These are phyloP conservation scores for Pachycephus smyrnensis DNA, from an alignment of 2,888 invertebrate species.

Conservation along the genomic window DNA sequence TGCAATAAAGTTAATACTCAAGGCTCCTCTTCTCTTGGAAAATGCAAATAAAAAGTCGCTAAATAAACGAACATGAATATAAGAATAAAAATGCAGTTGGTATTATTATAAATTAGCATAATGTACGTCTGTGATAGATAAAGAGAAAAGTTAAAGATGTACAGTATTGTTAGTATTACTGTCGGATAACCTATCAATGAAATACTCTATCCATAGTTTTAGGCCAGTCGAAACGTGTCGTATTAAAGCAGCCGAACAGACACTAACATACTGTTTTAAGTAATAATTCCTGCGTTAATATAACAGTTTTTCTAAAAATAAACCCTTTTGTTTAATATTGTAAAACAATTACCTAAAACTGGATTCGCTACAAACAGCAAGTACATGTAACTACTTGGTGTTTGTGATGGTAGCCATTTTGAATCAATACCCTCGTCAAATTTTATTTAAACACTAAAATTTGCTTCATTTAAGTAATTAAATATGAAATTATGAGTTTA, in stretches of 20 bases:
- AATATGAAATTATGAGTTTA: background rate
- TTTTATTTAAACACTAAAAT: background rate
- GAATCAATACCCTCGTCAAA: slow-evolving; percentile 27
- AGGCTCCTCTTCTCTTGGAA: background rate
- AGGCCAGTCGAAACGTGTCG: slow-evolving; percentile 46
- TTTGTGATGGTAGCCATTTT: slow-evolving; percentile 35
- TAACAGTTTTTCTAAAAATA: background rate
- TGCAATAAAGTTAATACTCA: background rate
- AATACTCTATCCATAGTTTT: slow-evolving; percentile 43
- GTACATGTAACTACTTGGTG: background rate
- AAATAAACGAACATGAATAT: background rate
- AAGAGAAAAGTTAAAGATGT: background rate
- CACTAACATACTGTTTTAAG: slow-evolving; percentile 4
- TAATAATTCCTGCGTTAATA: background rate
- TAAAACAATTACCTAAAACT: background rate
- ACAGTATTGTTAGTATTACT: background rate
- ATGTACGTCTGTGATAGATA: background rate
- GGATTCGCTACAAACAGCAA: background rate
- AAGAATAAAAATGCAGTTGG: background rate
- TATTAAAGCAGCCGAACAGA: slow-evolving; percentile 13
- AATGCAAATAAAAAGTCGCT: background rate
- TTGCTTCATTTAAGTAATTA: background rate
- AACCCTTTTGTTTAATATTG: background rate
- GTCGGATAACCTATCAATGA: background rate
- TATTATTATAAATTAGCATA: background rate